A percentile compares a stretch with the other conserved stretches of the same genome.
Conservation (phyloP, 2,797 vertebrate species). For the Linurgus olivaceus region DNA sequence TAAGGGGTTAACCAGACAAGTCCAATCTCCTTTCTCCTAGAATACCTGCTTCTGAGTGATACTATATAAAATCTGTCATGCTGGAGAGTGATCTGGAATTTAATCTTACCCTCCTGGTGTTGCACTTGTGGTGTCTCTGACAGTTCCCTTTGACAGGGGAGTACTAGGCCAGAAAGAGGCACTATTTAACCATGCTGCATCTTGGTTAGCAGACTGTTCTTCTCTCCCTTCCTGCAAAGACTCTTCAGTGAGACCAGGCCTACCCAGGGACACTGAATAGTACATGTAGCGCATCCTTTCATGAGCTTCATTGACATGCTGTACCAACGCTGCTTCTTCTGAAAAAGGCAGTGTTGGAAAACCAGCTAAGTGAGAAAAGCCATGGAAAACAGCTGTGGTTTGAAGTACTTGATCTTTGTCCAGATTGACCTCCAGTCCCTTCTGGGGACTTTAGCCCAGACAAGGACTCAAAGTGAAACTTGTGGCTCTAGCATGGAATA, state of each 20-base stretch:
- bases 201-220: background rate
- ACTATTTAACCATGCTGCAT: background rate
- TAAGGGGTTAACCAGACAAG: background rate
- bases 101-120: background rate
- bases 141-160: background rate
- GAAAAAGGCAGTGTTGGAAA: background rate
- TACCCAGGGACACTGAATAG: background rate
- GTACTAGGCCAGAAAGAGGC: background rate
- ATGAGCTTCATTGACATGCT: background rate
- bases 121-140: background rate
- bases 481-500: background rate
- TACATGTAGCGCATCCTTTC: background rate
- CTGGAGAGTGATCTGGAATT: background rate
- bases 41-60: background rate
- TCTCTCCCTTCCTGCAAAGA: background rate
- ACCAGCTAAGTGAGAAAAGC: background rate
- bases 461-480: background rate
- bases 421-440: background rate
- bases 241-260: background rate
- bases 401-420: background rate
- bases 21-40: background rate
- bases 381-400: background rate
- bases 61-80: background rate
- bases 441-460: background rate
- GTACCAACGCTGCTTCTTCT: background rate